phyloP scores from a whole-genome alignment of 2,113 vertebrate species.

The Neolamprologus kungweensis region DNA sequence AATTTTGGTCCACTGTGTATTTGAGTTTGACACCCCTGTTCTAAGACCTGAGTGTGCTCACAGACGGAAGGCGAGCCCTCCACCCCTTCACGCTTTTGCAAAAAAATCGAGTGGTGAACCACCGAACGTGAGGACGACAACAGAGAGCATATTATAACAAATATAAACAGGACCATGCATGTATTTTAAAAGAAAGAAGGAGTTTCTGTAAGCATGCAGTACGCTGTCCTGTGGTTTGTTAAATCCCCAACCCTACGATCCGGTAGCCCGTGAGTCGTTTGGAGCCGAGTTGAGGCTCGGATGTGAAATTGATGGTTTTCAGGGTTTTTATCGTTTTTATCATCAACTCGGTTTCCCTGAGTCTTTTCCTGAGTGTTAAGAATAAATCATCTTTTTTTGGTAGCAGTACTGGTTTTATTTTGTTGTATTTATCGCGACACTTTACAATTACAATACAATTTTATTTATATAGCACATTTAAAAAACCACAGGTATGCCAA shows the following conservation, averaged over 20 bases:
- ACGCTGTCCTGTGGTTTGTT: background rate
- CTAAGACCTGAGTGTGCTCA: background rate
- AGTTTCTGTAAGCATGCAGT: background rate
- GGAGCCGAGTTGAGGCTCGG: background rate
- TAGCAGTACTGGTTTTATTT: background rate
- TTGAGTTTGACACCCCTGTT: no score
- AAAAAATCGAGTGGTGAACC: background rate
- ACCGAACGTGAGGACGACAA: background rate
- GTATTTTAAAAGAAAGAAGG: background rate
- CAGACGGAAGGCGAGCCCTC: background rate
- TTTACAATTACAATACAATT: no score
- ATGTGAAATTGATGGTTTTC: background rate
- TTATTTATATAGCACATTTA: no score
- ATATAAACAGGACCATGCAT: background rate
- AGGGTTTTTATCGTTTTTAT: background rate
- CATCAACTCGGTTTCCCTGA: rapidly evolving
- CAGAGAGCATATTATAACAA: background rate
- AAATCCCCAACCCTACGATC: background rate
- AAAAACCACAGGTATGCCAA: no score
- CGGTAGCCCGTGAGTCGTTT: background rate
- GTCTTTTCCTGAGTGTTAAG: background rate
- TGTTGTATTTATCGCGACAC: background rate
- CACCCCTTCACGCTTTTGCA: rapidly evolving
- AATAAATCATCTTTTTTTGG: background rate
- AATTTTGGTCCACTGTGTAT: no score